A percentile compares a stretch with the other conserved stretches of the same genome.
phyloP scores from a whole-genome alignment of 2,888 invertebrate species.

The Dascillus cervinus region DNA sequence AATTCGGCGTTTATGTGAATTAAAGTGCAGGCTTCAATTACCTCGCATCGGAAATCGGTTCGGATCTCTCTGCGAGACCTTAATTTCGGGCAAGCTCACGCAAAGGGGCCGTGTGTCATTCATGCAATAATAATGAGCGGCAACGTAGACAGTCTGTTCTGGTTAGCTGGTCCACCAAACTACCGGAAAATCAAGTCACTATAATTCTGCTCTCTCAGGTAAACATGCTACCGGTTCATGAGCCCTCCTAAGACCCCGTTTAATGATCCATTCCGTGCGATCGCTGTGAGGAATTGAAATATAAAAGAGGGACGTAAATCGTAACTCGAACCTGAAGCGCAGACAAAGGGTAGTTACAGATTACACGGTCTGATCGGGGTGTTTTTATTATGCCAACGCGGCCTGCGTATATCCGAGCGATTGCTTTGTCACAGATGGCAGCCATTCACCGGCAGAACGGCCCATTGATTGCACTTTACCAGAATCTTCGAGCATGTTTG shows the following conservation, averaged over 20 bases:
- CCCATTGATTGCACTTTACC: slow-evolving; percentile 14
- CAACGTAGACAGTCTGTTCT: slow-evolving; percentile 10
- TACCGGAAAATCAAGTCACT: slow-evolving; percentile 18
- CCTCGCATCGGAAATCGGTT: no score
- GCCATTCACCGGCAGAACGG: slow-evolving; percentile 12
- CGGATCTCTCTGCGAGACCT: no score
- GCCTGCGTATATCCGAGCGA: slow-evolving; percentile 14
- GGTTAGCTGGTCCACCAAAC: slow-evolving; percentile 14
- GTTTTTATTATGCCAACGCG: slow-evolving; percentile 19
- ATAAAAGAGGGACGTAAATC: slow-evolving; percentile 17
- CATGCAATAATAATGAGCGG: slow-evolving; percentile 20
- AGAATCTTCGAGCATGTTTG: slow-evolving; percentile 14
- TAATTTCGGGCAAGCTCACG: slow-evolving; percentile 16
- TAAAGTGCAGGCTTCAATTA: no score
- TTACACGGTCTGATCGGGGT: slow-evolving; percentile 20
- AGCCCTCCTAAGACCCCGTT: slow-evolving; percentile 12
- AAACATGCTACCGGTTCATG: slow-evolving; percentile 16
- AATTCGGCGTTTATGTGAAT: no score
- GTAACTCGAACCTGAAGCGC: slow-evolving; percentile 14
- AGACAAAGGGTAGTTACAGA: slow-evolving; percentile 24
- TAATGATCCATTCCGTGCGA: slow-evolving; percentile 16
- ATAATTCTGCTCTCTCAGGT: slow-evolving; percentile 16
- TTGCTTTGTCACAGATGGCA: slow-evolving; percentile 16
- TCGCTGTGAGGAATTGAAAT: slow-evolving; percentile 16
- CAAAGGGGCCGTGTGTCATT: slow-evolving; percentile 12